These are phyloP conservation scores for Magallana angulata DNA, from an alignment of 1,140 invertebrate genomes.

Conservation along the genomic window DNA sequence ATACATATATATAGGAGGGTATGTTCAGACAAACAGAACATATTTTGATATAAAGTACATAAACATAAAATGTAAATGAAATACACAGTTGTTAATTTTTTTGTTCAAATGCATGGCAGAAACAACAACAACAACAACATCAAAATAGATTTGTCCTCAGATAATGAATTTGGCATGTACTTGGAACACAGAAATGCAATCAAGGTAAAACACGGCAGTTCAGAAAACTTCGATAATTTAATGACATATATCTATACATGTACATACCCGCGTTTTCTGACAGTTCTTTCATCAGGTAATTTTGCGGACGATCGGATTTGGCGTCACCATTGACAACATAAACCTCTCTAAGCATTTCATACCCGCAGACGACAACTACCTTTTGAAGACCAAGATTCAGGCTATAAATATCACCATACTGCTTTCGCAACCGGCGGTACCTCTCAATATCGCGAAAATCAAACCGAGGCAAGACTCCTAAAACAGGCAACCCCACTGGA, in stretches of 20 bases:
- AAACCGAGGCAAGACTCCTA: not conserved
- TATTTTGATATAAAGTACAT: too few species aligned
- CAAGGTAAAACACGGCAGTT: not conserved
- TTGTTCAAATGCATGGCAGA: too few species aligned
- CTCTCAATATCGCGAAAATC: not conserved
- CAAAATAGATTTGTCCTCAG: too few species aligned
- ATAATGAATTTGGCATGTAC: too few species aligned
- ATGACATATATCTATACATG: not conserved
- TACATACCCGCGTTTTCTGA: not conserved
- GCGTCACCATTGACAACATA: slow-evolving; percentile 3
- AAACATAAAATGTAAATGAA: too few species aligned
- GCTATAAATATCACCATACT: slow-evolving; percentile 13
- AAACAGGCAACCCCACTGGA: not conserved
- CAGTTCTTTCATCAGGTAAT: not conserved
- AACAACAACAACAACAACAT: too few species aligned
- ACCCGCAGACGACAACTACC: slow-evolving; percentile 1
- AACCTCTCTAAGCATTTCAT: not conserved
- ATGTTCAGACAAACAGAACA: too few species aligned
- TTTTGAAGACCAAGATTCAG: not conserved
- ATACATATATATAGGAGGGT: too few species aligned
- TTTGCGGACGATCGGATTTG: not conserved
- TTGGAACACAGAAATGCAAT: too few species aligned
- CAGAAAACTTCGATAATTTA: not conserved
- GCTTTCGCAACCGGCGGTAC: not conserved
- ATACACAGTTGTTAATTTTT: too few species aligned